Base-by-base conservation (phyloP, 2,113 vertebrate species). In the Clarias macrocephalus region DNA sequence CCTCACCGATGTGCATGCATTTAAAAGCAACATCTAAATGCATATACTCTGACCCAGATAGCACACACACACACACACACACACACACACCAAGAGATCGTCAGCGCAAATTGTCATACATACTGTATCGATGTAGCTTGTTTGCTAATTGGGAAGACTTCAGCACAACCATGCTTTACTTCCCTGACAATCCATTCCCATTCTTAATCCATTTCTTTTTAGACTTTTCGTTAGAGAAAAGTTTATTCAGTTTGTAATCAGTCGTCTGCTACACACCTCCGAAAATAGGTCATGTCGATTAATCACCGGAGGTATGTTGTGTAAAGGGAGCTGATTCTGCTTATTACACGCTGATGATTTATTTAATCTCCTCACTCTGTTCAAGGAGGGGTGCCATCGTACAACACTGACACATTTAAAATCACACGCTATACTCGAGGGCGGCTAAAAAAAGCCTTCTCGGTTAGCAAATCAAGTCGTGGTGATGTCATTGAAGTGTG, bases 11-110 rank as follows among this genome's bases (percentile, higher is more conserved):
- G 68, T 75, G 81, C 86, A 83, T 84, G 81, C 21, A 33, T 79
- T 87, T 79, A 28, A 77, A 42, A 87, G 59, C 86, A 83, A 72
- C 54, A 48, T 81, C 77, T 59, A 87, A 87, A 19, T 81, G 73
- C 48, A 81, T 82, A 68, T 76, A 30, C 23, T 54, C 30, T 21
- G 42, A 77, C 79, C 79, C 79, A 81, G 57, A 81, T 81, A 81
- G 57, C 79, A 81, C 57, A 42, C 73, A 7, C 42, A 48, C 42
- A 48, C 42, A 48, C 48, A 48, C 48, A 48, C 48, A 48, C 48
- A 42, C 42, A 42, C 68, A 62, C 57, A 62, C 79, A 62, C 23
- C 30, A 10, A 62, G 57, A 19, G 28, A 23, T 30, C 6, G 9
- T 30, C 48, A 5, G 12, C 13, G 56, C 52, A n/a, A 56, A 16